phyloP scores from a whole-genome alignment of 1,140 invertebrate species.

The Venturia canescens region DNA sequence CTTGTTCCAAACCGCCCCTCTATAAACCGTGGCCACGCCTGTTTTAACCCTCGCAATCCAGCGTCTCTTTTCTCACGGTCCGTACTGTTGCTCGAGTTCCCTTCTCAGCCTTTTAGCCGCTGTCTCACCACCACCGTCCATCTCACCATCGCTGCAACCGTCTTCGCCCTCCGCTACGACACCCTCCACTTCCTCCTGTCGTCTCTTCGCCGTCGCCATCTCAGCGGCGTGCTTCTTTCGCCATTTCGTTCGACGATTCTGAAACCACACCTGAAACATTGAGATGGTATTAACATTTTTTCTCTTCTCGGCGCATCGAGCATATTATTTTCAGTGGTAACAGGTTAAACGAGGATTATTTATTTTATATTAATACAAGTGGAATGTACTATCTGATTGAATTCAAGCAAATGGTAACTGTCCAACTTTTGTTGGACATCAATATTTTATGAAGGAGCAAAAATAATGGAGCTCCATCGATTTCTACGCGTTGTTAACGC shows the following conservation, averaged over 20 bases:
- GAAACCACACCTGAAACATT: slow-evolving; percentile 97
- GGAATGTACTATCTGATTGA: no score
- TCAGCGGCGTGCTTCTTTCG: slow-evolving; percentile 99
- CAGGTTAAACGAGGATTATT: no score
- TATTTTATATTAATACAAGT: no score
- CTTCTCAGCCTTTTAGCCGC: slow-evolving; percentile 78
- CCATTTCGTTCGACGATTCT: slow-evolving; percentile 99
- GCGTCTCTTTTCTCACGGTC: slow-evolving; percentile 65
- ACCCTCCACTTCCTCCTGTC: slow-evolving; percentile 94
- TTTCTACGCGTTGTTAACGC: no score
- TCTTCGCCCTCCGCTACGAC: slow-evolving; percentile 81
- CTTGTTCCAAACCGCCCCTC: slow-evolving; percentile 45
- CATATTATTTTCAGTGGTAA: background rate
- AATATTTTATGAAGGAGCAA: no score
- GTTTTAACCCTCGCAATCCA: slow-evolving; percentile 54
- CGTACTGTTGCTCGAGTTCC: slow-evolving; percentile 77
- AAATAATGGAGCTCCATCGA: no score
- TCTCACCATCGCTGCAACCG: slow-evolving; percentile 83
- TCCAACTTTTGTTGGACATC: no score
- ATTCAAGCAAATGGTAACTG: no score
- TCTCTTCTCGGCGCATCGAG: background rate
- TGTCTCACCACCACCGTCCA: slow-evolving; percentile 71
- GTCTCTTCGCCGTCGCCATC: slow-evolving; percentile 98
- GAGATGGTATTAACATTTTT: slow-evolving; percentile 7
- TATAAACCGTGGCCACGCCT: slow-evolving; percentile 66